Conservation (phyloP, 2,797 vertebrate genomes). For the Momotus momota region DNA sequence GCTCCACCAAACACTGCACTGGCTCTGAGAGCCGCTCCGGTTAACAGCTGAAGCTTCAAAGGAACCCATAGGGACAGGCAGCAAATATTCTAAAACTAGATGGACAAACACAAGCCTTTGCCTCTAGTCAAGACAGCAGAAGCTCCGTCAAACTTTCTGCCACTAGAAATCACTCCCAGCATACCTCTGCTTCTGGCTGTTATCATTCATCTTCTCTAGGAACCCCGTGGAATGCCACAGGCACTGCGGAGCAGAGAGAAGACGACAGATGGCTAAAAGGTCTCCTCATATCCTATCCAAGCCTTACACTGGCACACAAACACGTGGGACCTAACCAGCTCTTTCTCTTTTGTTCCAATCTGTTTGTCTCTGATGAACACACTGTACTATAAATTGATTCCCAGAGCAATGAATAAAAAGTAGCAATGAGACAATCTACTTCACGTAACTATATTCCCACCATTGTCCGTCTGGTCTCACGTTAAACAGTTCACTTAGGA, state of each 20-base stretch:
- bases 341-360: conserved; percentile 1
- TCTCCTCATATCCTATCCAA: neutral
- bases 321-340: neutral
- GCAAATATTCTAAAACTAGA: neutral
- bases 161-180: neutral
- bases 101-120: neutral
- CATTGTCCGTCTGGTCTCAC: neutral
- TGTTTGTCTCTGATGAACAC: conserved; percentile 18
- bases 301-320: neutral
- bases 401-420: conserved; percentile 1
- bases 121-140: neutral
- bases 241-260: neutral
- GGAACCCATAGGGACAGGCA: neutral
- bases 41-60: neutral
- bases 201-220: neutral
- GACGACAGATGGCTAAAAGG: neutral
- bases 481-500: neutral
- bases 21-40: neutral
- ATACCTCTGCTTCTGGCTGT: neutral
- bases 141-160: neutral
- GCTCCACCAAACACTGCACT: neutral
- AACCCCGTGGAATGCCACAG: neutral
- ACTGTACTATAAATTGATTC: neutral
- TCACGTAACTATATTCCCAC: neutral
- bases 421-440: neutral